Percentiles rank a stretch among this genome's conserved stretches.
phyloP scores from a whole-genome alignment of 2,888 invertebrate genomes.

The Lasioglossum villosulum region DNA sequence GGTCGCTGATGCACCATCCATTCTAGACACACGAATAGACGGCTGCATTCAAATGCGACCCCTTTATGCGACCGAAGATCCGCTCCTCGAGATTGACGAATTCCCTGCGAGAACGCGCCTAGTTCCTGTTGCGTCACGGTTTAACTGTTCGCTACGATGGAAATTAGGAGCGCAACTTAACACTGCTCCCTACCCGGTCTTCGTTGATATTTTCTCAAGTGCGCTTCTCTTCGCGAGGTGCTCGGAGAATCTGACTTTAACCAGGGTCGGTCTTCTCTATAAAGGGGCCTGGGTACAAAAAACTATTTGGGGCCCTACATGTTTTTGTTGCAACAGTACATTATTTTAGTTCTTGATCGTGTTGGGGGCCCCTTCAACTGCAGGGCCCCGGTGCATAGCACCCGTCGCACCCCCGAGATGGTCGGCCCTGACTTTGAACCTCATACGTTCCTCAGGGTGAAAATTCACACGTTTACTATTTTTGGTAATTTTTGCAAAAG shows the following conservation, averaged over 20 bases:
- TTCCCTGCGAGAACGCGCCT: not conserved
- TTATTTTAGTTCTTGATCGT: no score
- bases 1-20: conserved; percentile 33
- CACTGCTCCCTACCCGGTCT: not conserved
- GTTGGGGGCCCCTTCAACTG: no score
- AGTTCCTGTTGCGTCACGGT: not conserved
- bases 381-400: no score
- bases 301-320: no score
- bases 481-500: no score
- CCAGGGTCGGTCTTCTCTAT: no score
- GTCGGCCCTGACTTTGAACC: no score
- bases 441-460: no score
- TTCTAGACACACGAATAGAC: conserved; percentile 23
- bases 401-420: no score
- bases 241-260: not conserved
- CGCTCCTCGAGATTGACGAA: conserved; percentile 23
- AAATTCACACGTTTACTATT: no score
- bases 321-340: no score
- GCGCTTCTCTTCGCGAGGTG: not conserved
- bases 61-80: conserved; percentile 19
- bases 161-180: not conserved
- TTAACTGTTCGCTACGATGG: not conserved
- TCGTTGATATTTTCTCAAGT: not conserved
- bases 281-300: no score
- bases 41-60: conserved; percentile 23